Evolutionary conservation across 2,888 invertebrate genomes (phyloP), one percentile per base, ranked within the genome.

Genomic region (Megalurothrips usitatus): DNA sequence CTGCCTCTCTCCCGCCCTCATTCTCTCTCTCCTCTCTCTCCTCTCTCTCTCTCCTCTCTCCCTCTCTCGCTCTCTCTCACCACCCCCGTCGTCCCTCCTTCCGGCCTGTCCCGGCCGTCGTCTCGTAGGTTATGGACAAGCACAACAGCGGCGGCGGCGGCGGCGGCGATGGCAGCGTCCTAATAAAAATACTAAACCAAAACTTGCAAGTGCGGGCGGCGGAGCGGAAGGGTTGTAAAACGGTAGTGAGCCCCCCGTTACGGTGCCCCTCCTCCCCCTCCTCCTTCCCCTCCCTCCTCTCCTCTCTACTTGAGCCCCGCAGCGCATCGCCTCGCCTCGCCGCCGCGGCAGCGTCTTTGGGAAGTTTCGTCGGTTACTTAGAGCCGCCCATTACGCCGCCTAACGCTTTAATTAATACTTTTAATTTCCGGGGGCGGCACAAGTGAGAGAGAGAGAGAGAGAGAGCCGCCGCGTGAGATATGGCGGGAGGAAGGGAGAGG

Each of bases 101-200:
- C 34, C 17, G 17, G 58, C 58, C 4, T 58, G 19, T 6, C 58
- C 14, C 58, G 58, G 58, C 58, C 58, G 63, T 78, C 79, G 49
- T 80, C 79, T 78, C 81, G 75, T 34, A 79, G 80, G 80, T 80
- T 34, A 63, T 23, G 19, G 48, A 63, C 26, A 58, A 26, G 34
- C 34, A 43, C 34, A 43, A 6, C 34, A 43, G 34, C 34, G 34
- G 6, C 34, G 34, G 34, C 34, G 34, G 34, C 34, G 34, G 34
- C 6, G 34, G 34, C 2, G 34, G 6, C 34, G 34, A 6, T 6
- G 34, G 6, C 34, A 6, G 58, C 58, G 58, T 58, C 58, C n/a
- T 58, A 58, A 58, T 58, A 58, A 58, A 58, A 58, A 43, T 43
- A 58, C 58, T 58, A 58, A 58, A 58, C 17, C 58, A 58, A 58